phyloP scores from a whole-genome alignment of 2,888 invertebrate species.

The Phyto melanocephala region DNA sequence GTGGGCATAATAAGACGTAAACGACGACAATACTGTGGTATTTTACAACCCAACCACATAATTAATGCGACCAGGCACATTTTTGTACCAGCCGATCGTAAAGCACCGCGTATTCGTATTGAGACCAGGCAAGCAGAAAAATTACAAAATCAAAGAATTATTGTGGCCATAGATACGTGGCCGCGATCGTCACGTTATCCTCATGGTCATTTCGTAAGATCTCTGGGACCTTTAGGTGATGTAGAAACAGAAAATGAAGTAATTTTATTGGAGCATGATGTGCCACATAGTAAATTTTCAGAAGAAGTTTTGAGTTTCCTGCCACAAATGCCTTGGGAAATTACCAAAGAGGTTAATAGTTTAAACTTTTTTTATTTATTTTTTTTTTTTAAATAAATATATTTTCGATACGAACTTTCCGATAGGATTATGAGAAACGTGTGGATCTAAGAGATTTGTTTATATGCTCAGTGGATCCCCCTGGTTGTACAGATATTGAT shows the following conservation, averaged over 20 bases:
- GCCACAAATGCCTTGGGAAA: slow-evolving; percentile 93
- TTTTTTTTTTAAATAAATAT: too few species aligned
- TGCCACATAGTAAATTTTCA: slow-evolving; percentile 97
- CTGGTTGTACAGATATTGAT: slow-evolving; percentile 99
- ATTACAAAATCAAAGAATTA: slow-evolving; percentile 90
- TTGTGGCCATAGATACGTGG: slow-evolving; percentile 98
- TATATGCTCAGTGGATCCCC: slow-evolving; percentile 98
- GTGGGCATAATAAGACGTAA: slow-evolving; percentile 98
- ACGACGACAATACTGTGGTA: slow-evolving; percentile 99
- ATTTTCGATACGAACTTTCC: too few species aligned
- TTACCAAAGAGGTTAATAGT: slow-evolving; percentile 84
- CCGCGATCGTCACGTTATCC: slow-evolving; percentile 95
- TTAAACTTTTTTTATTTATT: too few species aligned
- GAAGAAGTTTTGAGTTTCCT: slow-evolving; percentile 95
- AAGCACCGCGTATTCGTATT: slow-evolving; percentile 95
- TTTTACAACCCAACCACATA: slow-evolving; percentile 88
- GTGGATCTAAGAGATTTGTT: slow-evolving; percentile 90
- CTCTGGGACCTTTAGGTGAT: slow-evolving; percentile 94
- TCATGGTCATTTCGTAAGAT: slow-evolving; percentile 96
- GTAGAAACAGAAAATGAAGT: slow-evolving; percentile 98
- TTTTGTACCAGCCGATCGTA: slow-evolving; percentile 95
- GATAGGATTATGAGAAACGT: slow-evolving; percentile 86
- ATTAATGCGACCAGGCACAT: slow-evolving; percentile 87
- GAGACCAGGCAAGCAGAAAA: slow-evolving; percentile 94
- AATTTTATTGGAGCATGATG: slow-evolving; percentile 95